Evolutionary conservation across 2,113 vertebrate species (phyloP).

Genomic region (Eudorcas thomsonii): DNA sequence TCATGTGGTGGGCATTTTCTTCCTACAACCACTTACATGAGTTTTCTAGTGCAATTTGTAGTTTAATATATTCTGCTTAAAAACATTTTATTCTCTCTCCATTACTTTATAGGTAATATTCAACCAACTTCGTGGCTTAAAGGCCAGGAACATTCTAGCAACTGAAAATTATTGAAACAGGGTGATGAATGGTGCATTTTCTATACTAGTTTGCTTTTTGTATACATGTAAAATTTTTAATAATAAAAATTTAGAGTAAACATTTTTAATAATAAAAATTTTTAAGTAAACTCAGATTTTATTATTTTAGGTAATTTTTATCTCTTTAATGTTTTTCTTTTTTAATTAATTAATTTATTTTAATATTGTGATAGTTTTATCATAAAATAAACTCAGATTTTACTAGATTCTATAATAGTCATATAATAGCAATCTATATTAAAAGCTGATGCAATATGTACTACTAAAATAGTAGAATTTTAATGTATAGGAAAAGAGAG

Average conservation of each 20-base stretch:
- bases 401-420: background rate
- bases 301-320: background rate
- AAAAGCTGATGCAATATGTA: background rate
- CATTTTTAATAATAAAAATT: background rate
- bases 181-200: background rate
- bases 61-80: background rate
- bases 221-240: background rate
- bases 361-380: background rate
- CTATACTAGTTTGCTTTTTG: background rate
- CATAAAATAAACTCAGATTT: background rate
- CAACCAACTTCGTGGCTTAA: background rate
- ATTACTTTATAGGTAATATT: background rate
- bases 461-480: background rate
- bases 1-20: background rate
- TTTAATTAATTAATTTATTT: background rate
- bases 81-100: background rate
- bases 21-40: background rate
- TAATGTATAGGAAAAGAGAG: background rate
- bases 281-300: background rate
- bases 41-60: background rate
- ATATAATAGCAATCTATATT: background rate
- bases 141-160: background rate
- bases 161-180: background rate
- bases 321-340: background rate
- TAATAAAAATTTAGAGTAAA: background rate